Percentiles rank a stretch among this genome's conserved stretches.
These are phyloP conservation scores for Neodiprion lecontei DNA, from an alignment of 1,140 invertebrate species.

Conservation along the genomic window DNA sequence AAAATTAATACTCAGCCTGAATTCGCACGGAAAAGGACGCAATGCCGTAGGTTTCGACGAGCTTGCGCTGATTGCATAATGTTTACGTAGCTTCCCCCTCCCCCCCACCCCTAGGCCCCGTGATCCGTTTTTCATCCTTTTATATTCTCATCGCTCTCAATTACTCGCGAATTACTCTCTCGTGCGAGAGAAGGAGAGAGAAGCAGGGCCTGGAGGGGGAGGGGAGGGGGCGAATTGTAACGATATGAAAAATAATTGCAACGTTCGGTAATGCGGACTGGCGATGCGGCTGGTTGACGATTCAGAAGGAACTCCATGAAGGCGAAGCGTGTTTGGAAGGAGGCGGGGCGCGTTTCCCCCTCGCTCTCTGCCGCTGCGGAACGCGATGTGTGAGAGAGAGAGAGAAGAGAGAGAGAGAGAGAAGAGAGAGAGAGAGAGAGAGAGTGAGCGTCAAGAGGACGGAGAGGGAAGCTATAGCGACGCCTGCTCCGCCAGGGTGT, in stretches of 20 bases:
- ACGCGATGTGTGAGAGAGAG: slow-evolving; percentile 23
- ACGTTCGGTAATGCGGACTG: background rate
- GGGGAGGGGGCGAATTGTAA: background rate
- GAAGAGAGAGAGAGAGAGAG: slow-evolving; percentile 23
- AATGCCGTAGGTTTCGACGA: too few relatives aligned
- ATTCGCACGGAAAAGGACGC: too few relatives aligned
- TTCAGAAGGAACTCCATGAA: background rate
- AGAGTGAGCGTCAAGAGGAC: slow-evolving; percentile 9
- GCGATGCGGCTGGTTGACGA: too few relatives aligned
- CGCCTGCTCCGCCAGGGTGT: slow-evolving; percentile 17
- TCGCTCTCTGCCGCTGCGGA: slow-evolving; percentile 22
- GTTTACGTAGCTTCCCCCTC: background rate
- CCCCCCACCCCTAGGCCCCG: background rate
- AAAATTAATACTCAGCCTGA: too few relatives aligned
- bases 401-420: slow-evolving; percentile 17
- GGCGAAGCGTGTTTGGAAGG: slow-evolving; percentile 29
- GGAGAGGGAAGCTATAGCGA: slow-evolving; percentile 23
- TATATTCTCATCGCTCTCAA: too few relatives aligned
- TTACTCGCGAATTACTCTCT: too few relatives aligned
- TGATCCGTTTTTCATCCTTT: too few relatives aligned
- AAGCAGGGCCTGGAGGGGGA: background rate
- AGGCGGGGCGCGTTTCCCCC: slow-evolving; percentile 37
- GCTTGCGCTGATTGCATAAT: background rate
- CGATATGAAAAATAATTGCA: slow-evolving; percentile 1
- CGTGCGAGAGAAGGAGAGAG: background rate